Evolutionary conservation across 2,113 vertebrate genomes (phyloP).

Genomic region (Calidris pygmaea): DNA sequence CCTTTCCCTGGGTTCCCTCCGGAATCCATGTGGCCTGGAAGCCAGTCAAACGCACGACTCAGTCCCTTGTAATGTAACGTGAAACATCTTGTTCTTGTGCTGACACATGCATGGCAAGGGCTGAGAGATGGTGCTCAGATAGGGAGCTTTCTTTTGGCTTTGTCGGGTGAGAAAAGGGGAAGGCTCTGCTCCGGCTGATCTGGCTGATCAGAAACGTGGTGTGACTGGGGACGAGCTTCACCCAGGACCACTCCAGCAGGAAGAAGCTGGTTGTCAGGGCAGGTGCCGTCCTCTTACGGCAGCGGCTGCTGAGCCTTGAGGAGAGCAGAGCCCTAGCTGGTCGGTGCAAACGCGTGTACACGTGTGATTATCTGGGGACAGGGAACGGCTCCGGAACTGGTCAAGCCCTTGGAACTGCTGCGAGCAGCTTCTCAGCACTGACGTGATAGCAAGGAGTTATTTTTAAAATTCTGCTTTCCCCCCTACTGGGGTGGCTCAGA

Average conservation of each 20-base stretch:
- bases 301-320: not conserved
- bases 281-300: not conserved
- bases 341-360: rapidly evolving
- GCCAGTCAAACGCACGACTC: not conserved
- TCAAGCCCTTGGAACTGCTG: not conserved
- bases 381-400: rapidly evolving
- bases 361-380: not conserved
- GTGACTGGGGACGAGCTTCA: not conserved
- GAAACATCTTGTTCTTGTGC: not conserved
- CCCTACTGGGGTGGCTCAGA: not conserved
- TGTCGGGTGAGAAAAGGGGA: too few relatives aligned
- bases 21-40: not conserved
- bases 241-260: rapidly evolving
- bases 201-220: rapidly evolving
- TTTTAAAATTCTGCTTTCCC: not conserved
- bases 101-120: not conserved
- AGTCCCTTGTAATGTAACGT: not conserved
- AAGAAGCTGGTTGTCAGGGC: not conserved
- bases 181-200: not conserved
- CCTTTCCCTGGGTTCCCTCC: not conserved
- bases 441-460: not conserved
- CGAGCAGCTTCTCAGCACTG: not conserved
- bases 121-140: not conserved
- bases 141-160: not conserved
- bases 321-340: not conserved